These are phyloP conservation scores for Avahi laniger DNA, from an alignment of 2,797 vertebrate species.

Conservation along the genomic window DNA sequence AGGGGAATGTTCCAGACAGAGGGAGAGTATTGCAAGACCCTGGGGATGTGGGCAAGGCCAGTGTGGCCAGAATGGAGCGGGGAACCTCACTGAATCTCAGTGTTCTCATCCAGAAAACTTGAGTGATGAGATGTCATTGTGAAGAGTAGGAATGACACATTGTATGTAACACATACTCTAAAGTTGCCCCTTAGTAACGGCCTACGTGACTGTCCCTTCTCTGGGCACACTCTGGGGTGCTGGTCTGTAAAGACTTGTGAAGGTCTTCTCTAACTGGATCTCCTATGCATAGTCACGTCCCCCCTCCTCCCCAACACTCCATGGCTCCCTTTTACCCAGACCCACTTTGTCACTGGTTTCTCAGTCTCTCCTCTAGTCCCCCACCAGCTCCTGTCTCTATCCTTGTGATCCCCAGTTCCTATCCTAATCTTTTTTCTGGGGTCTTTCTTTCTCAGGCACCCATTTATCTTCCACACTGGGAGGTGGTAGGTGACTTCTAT, in stretches of 20 bases:
- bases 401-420: not conserved
- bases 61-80: not conserved
- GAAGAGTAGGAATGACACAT: not conserved
- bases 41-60: not conserved
- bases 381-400: not conserved
- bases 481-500: not conserved
- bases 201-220: not conserved
- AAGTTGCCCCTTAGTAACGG: not conserved
- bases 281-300: not conserved
- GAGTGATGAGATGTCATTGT: not conserved
- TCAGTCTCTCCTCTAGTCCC: not conserved
- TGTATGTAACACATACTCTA: not conserved
- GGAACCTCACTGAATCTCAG: not conserved
- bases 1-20: not conserved
- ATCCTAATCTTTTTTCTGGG: not conserved
- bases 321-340: not conserved
- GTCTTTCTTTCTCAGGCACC: not conserved
- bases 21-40: not conserved
- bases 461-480: not conserved
- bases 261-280: not conserved
- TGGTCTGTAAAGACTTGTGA: not conserved
- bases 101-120: not conserved
- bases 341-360: not conserved
- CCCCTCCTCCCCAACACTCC: not conserved
- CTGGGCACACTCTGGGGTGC: not conserved